Percentiles rank a stretch among this genome's conserved stretches.
Conservation (phyloP, 2,797 vertebrate genomes). For the Balearica regulorum region DNA sequence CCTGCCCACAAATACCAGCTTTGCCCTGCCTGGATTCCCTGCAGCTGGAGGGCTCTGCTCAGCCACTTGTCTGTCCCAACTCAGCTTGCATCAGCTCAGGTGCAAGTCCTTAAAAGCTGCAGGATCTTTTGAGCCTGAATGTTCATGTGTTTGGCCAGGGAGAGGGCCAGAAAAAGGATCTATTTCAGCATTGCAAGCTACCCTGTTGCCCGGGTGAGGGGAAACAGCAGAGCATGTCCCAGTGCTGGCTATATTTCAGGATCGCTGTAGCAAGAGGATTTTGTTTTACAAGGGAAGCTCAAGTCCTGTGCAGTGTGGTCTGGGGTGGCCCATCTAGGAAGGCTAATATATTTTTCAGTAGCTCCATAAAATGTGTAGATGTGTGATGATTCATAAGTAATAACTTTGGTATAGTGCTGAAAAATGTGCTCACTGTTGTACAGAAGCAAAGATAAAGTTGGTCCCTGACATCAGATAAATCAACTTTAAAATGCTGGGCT, state of each 20-base stretch:
- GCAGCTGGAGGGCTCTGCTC: background rate
- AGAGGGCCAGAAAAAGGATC: background rate
- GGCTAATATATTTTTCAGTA: background rate
- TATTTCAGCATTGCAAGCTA: background rate
- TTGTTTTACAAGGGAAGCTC: background rate
- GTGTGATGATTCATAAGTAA: background rate
- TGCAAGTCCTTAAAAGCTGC: background rate
- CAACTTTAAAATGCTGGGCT: background rate
- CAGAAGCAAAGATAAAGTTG: background rate
- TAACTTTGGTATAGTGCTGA: background rate
- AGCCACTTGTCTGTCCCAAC: background rate
- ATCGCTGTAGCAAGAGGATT: background rate
- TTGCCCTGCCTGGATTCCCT: background rate
- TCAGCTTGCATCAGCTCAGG: background rate
- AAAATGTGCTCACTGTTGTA: background rate
- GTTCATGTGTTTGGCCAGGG: background rate
- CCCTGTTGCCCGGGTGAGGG: background rate
- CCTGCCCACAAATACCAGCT: background rate
- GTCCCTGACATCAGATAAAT: background rate
- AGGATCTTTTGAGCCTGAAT: background rate
- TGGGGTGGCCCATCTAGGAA: background rate
- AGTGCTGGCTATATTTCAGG: background rate
- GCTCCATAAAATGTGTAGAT: background rate
- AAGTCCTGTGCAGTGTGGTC: background rate
- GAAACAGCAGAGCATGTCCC: background rate